Percentiles rank a stretch among this genome's conserved stretches.
Evolutionary conservation across 1,140 invertebrate genomes (phyloP).

Genomic region (Belonocnema kinseyi): DNA sequence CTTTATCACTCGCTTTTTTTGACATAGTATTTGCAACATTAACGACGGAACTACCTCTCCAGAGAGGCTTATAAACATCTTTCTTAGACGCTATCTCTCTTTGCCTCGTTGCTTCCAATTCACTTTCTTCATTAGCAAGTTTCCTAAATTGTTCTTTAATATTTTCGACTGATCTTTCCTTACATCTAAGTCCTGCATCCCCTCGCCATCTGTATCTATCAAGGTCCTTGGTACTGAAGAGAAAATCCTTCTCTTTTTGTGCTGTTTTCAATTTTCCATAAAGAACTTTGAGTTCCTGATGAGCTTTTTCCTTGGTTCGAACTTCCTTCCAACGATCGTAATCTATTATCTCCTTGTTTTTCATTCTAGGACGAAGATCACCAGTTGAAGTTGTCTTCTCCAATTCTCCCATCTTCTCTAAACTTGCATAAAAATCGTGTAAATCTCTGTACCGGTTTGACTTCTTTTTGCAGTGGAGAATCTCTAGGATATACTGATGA

Average conservation of each 20-base stretch:
- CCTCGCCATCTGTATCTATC: conserved; percentile 83
- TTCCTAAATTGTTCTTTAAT: conserved; percentile 84
- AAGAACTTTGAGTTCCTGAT: conserved; percentile 87
- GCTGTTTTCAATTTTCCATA: conserved; percentile 86
- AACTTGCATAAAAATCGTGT: conserved; percentile 88
- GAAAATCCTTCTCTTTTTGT: conserved; percentile 89
- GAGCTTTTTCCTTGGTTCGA: conserved; percentile 85
- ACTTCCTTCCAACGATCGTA: conserved; percentile 91
- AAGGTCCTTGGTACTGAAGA: conserved; percentile 85
- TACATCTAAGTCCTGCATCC: conserved; percentile 86
- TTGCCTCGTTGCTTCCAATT: conserved; percentile 67
- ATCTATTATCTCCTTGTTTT: conserved; percentile 87
- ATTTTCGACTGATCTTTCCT: conserved; percentile 91
- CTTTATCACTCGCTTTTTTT: conserved; percentile 67
- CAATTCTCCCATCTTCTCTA: conserved; percentile 90
- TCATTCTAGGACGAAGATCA: conserved; percentile 82
- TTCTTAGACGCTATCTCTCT: conserved; percentile 76
- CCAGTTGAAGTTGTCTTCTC: conserved; percentile 84
- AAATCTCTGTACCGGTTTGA: conserved; percentile 90
- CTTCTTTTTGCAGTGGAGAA: conserved; percentile 83
- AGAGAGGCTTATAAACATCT: conserved; percentile 87
- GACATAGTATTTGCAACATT: conserved; percentile 84
- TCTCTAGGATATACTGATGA: conserved; percentile 83
- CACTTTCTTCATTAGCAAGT: conserved; percentile 74
- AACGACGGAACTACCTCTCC: conserved; percentile 87